These are phyloP conservation scores for Antheraea assamensis DNA, from an alignment of 2,888 invertebrate genomes.

Conservation along the genomic window DNA sequence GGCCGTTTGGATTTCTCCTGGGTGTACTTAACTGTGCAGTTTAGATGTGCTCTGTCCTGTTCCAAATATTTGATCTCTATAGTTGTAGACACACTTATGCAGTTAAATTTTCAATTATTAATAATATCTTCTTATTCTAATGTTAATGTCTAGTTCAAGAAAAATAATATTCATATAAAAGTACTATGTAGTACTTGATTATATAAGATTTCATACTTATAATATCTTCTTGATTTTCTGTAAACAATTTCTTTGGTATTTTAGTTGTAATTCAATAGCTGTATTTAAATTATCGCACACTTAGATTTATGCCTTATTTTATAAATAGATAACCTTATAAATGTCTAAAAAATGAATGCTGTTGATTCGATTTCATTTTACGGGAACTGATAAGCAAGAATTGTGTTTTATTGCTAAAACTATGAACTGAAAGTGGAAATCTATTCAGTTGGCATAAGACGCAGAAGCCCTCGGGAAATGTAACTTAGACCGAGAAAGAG, in stretches of 20 bases:
- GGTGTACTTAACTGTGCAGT: slow-evolving; percentile 6
- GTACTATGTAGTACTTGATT: too few relatives aligned
- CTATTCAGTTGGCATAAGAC: slow-evolving; percentile 13
- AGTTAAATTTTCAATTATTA: neutral
- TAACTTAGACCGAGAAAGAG: slow-evolving; percentile 15
- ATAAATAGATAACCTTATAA: neutral
- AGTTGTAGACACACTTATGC: neutral
- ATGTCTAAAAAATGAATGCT: neutral
- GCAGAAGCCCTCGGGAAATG: slow-evolving; percentile 1
- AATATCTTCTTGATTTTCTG: too few relatives aligned
- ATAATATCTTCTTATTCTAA: neutral
- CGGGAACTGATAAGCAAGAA: neutral
- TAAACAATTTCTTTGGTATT: too few relatives aligned
- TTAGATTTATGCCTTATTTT: neutral
- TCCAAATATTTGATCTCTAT: neutral
- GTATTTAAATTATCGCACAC: neutral
- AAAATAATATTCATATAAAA: neutral
- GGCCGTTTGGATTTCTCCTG: slow-evolving; percentile 8
- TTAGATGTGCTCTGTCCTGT: neutral
- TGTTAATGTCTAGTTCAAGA: neutral
- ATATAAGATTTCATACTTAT: too few relatives aligned
- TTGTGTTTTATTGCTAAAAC: slow-evolving; percentile 9
- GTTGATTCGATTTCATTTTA: neutral
- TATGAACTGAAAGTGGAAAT: slow-evolving; percentile 11
- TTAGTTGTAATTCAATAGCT: too few relatives aligned